phyloP scores from a whole-genome alignment of 2,888 invertebrate species.

The Lasiommata megera region DNA sequence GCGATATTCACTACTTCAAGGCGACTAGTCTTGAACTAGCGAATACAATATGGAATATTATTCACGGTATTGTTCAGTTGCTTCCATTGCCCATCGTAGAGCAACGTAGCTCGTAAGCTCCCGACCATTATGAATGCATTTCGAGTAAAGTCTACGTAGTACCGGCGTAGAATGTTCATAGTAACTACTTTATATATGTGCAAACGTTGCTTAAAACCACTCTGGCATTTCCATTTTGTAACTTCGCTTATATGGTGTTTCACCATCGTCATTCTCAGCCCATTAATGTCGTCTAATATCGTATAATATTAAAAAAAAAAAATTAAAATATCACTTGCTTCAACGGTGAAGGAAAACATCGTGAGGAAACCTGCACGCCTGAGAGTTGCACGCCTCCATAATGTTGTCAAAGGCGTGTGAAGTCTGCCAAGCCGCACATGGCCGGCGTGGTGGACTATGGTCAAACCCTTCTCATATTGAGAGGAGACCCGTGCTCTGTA shows the following conservation, averaged over 20 bases:
- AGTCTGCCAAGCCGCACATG: too few species aligned
- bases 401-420: too few species aligned
- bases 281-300: too few species aligned
- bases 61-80: not conserved
- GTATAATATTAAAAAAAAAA: too few species aligned
- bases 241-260: not conserved
- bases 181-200: not conserved
- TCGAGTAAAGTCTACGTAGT: not conserved
- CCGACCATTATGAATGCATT: not conserved
- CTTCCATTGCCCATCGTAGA: not conserved
- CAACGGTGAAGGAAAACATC: too few species aligned
- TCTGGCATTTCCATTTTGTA: not conserved
- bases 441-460: too few species aligned
- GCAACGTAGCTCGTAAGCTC: not conserved
- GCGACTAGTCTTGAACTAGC: not conserved
- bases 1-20: not conserved
- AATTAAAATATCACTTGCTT: too few species aligned
- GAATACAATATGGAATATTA: slow-evolving; percentile 2
- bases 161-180: not conserved
- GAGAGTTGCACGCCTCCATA: too few species aligned
- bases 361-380: too few species aligned
- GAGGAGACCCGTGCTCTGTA: too few species aligned
- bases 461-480: too few species aligned
- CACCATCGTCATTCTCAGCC: too few species aligned
- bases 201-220: not conserved